Percentiles rank a stretch among this genome's conserved stretches.
Evolutionary conservation across 2,888 invertebrate species (phyloP).

Genomic region (Pterostichus madidus): DNA sequence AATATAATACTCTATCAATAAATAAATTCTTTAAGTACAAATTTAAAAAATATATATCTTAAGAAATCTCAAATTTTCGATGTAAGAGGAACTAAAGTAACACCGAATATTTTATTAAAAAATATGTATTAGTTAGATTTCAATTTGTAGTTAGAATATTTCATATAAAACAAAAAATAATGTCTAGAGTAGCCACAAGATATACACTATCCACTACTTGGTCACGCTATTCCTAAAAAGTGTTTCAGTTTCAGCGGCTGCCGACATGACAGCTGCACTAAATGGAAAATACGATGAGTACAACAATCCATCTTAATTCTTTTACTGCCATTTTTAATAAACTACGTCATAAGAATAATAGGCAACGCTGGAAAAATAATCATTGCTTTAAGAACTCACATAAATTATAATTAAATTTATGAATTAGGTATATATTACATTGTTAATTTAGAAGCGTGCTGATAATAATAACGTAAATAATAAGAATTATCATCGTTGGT

Average conservation of each 20-base stretch:
- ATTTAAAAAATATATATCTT: neutral
- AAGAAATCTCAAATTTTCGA: slow-evolving; percentile 6
- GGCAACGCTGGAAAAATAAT: slow-evolving; percentile 10
- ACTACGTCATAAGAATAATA: slow-evolving; percentile 22
- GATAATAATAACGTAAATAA: too few relatives aligned
- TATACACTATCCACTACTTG: slow-evolving; percentile 48
- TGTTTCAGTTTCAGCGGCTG: slow-evolving; percentile 48
- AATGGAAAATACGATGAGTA: slow-evolving; percentile 40
- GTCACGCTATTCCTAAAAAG: slow-evolving; percentile 57
- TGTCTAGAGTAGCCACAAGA: slow-evolving; percentile 28
- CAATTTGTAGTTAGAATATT: slow-evolving; percentile 46
- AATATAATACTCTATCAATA: neutral
- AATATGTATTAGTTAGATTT: slow-evolving; percentile 60
- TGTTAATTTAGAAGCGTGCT: neutral
- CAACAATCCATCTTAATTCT: slow-evolving; percentile 41
- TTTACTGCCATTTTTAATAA: slow-evolving; percentile 41
- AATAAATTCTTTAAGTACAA: slow-evolving; percentile 54
- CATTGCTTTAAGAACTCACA: slow-evolving; percentile 10
- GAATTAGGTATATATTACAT: neutral
- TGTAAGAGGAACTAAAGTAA: neutral
- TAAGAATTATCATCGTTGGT: too few relatives aligned
- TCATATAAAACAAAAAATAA: slow-evolving; percentile 45
- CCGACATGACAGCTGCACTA: slow-evolving; percentile 49
- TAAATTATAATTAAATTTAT: neutral
- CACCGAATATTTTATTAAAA: slow-evolving; percentile 54